These are phyloP conservation scores for Lepas anatifera DNA, from an alignment of 2,888 invertebrate genomes.

Conservation along the genomic window DNA sequence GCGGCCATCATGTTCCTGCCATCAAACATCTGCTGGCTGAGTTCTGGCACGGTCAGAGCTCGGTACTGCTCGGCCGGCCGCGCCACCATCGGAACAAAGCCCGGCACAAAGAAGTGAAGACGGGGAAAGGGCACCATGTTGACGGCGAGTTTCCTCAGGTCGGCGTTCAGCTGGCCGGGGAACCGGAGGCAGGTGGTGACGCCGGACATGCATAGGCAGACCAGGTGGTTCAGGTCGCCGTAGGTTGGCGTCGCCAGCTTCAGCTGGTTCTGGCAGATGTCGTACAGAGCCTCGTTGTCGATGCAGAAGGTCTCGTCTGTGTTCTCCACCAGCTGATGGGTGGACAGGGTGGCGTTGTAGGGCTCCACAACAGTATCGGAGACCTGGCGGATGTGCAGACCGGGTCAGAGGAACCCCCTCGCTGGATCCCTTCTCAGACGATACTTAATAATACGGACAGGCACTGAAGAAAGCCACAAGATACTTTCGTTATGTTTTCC, in stretches of 20 bases:
- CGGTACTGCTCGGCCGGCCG: constrained; percentile 40
- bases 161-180: constrained; percentile 43
- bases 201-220: constrained; percentile 35
- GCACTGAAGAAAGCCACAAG: too few relatives aligned
- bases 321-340: constrained; percentile 42
- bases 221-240: constrained; percentile 39
- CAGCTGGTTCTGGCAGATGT: constrained; percentile 43
- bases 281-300: constrained; percentile 43
- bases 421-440: too few relatives aligned
- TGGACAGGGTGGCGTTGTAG: constrained; percentile 43
- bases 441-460: too few relatives aligned
- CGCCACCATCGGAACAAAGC: constrained; percentile 27
- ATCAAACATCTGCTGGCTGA: constrained; percentile 52
- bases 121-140: constrained; percentile 45
- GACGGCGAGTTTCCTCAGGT: constrained; percentile 37
- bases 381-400: too few relatives aligned
- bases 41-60: constrained; percentile 55
- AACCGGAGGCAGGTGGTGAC: constrained; percentile 42
- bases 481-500: too few relatives aligned
- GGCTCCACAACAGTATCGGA: constrained; percentile 44
- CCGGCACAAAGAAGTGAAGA: constrained; percentile 41
- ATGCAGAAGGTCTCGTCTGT: constrained; percentile 43
- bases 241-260: constrained; percentile 42
- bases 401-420: too few relatives aligned
- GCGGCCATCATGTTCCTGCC: constrained; percentile 51